Evolutionary conservation across 2,888 invertebrate genomes (phyloP), one percentile per base, ranked within the genome.

Genomic region (Idaea aversata): DNA sequence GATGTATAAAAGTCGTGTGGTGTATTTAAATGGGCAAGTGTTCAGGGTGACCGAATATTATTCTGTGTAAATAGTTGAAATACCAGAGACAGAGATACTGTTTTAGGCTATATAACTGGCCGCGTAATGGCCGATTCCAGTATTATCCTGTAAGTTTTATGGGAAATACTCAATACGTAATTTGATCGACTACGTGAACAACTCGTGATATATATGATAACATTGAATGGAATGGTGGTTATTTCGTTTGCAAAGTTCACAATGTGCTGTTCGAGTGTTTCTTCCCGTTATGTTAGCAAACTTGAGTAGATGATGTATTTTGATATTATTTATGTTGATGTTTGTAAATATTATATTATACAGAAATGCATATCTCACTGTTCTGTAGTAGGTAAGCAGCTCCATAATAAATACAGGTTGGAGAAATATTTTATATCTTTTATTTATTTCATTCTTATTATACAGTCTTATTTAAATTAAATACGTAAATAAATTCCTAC

Each of bases 281-380:
- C 47, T 6, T 47, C 47, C 7, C 13, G 47, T 10, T 47, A 47
- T 6, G 47, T 47, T 7, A 47, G 47, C 7, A 74, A 69, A 76
- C 74, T 25, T 72, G 76, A 73, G 65, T 80, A 77, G 76, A 81
- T 75, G 84, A 84, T 84, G 88, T 91, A 91, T 91, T 91, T 91
- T 91, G 88, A 89, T 93, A 91, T 90, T 88, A 90, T 91, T 90
- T 91, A 92, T 89, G 89, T 88, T 91, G 82, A 85, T 77, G 86
- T 90, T 90, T 91, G 91, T 93, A 91, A 88, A 91, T 91, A 88
- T 79, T 90, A 89, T 68, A 82, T 75, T 83, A 83, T 85, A 90
- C 84, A 88, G 83, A 91, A 90, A 86, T 81, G 88, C 92, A 93
- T 93, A 92, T 93, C 92, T 88, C 87, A 87, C 86, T 90, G 88